Conservation (phyloP, 2,797 vertebrate species). For the Manis javanica region DNA sequence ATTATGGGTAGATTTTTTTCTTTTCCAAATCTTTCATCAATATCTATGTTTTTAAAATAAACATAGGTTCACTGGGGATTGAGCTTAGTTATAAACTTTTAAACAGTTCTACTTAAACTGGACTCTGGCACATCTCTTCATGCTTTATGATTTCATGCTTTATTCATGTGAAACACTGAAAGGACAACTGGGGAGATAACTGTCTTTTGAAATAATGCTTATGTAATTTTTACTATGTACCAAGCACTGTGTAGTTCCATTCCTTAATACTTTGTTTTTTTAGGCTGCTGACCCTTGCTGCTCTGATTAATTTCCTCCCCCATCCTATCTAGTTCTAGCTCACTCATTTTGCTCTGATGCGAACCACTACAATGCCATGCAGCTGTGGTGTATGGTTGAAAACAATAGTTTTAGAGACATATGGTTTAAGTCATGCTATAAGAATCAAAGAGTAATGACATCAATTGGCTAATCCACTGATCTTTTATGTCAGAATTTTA, state of each 20-base stretch:
- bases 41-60: not conserved
- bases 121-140: constrained; percentile 30
- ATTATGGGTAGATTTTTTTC: not conserved
- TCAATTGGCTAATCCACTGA: not conserved
- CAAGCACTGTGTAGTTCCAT: not conserved
- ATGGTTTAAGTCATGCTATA: not conserved
- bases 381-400: not conserved
- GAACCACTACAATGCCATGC: not conserved
- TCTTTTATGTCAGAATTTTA: constrained; percentile 32
- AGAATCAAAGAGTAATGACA: not conserved
- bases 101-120: constrained; percentile 10
- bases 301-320: not conserved
- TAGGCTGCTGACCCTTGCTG: not conserved
- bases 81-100: not conserved
- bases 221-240: not conserved
- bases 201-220: constrained; percentile 29
- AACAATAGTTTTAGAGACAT: not conserved
- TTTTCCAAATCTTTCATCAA: constrained; percentile 38
- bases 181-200: not conserved
- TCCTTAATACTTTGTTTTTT: not conserved
- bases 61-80: no score
- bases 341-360: not conserved
- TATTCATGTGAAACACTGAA: constrained; percentile 20
- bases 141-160: constrained; percentile 28
- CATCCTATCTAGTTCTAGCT: not conserved